Conservation (phyloP, 2,888 invertebrate species). For the Cinara cedri region DNA sequence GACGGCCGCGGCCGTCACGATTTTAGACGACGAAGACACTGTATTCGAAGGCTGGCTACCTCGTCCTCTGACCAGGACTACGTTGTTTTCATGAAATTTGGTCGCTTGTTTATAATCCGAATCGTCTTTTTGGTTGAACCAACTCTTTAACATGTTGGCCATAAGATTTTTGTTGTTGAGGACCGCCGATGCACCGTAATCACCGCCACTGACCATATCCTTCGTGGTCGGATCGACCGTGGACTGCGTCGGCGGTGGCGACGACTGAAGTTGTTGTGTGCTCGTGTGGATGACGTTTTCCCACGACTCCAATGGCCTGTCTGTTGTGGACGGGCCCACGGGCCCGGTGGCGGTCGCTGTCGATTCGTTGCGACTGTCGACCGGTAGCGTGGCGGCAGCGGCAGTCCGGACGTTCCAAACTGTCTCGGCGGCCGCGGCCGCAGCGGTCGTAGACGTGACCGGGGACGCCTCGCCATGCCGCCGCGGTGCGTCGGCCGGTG, state of each 20-base stretch:
- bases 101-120: slow-evolving; percentile 2
- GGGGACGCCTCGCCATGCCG: slow-evolving; percentile 2
- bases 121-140: slow-evolving; percentile 19
- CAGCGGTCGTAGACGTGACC: slow-evolving; percentile 22
- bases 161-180: slow-evolving; percentile 57
- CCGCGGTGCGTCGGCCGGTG: slow-evolving; percentile 41
- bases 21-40: not conserved
- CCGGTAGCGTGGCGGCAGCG: slow-evolving; percentile 60
- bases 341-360: slow-evolving; percentile 62
- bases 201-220: slow-evolving; percentile 60
- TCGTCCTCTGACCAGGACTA: not conserved
- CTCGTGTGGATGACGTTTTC: slow-evolving; percentile 62
- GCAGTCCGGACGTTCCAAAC: slow-evolving; percentile 65
- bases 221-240: slow-evolving; percentile 12
- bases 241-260: not conserved
- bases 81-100: slow-evolving; percentile 3
- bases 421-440: slow-evolving; percentile 64
- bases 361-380: slow-evolving; percentile 60
- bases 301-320: slow-evolving; percentile 58
- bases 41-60: slow-evolving; percentile 12
- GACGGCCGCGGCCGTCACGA: slow-evolving; percentile 22
- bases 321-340: slow-evolving; percentile 62
- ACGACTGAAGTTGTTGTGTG: slow-evolving; percentile 37
- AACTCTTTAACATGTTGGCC: slow-evolving; percentile 58
- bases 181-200: slow-evolving; percentile 58